Percentiles rank a stretch among this genome's conserved stretches.
Evolutionary conservation across 1,140 invertebrate species (phyloP).

Genomic region (Pachyrhynchus sulphureomaculatus): DNA sequence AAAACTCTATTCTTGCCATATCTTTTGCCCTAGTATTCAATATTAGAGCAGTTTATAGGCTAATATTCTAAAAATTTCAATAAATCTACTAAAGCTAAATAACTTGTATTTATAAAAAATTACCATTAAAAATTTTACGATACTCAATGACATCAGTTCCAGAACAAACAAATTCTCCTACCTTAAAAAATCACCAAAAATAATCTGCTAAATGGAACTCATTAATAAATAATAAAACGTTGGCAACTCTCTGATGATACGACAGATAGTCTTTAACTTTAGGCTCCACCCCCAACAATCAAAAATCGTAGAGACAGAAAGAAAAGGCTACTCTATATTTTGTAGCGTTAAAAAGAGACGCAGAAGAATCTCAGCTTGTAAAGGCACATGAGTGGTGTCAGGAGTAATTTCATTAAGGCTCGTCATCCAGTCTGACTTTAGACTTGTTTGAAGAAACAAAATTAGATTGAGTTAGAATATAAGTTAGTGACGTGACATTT

Average conservation of each 20-base stretch:
- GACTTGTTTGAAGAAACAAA: conserved; percentile 28
- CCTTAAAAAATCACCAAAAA: conserved; percentile 18
- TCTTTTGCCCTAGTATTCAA: too few species aligned
- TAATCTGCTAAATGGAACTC: conserved; percentile 10
- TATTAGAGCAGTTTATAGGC: too few species aligned
- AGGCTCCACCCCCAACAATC: conserved; percentile 38
- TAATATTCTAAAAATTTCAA: too few species aligned
- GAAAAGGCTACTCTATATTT: background rate
- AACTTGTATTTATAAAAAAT: too few species aligned
- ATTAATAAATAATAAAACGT: conserved; percentile 29
- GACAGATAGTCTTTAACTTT: conserved; percentile 29
- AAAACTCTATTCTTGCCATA: too few species aligned
- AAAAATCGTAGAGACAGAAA: conserved; percentile 28
- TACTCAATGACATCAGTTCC: too few species aligned
- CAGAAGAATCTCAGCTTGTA: conserved; percentile 21
- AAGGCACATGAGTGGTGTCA: conserved; percentile 37
- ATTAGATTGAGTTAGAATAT: conserved; percentile 1
- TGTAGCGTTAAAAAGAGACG: conserved; percentile 3
- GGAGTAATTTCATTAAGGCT: conserved; percentile 38
- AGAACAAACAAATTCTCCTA: background rate
- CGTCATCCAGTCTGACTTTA: conserved; percentile 33
- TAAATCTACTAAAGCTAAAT: too few species aligned
- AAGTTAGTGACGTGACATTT: background rate
- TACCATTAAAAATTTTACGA: too few species aligned
- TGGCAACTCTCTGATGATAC: conserved; percentile 30